Evolutionary conservation across 2,113 vertebrate species (phyloP).

Genomic region (Elaphurus davidianus): DNA sequence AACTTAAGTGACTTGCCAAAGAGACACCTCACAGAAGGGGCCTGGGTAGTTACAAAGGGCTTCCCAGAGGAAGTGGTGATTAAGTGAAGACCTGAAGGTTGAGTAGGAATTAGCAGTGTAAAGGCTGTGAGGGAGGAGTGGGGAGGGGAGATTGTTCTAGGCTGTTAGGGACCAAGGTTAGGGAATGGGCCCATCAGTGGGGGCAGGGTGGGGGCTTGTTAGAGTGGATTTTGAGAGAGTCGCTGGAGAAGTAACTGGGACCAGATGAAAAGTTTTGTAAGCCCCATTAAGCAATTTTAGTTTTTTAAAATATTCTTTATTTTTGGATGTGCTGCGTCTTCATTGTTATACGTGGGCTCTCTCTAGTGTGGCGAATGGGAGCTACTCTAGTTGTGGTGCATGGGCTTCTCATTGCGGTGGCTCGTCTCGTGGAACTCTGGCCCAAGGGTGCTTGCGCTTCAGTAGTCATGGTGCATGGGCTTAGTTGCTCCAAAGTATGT

Average conservation of each 20-base stretch:
- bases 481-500: neutral
- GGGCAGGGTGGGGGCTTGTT: neutral
- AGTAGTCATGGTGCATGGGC: neutral
- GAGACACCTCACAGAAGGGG: neutral
- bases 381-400: neutral
- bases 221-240: neutral
- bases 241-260: neutral
- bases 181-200: neutral
- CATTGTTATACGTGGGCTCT: neutral
- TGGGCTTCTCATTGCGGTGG: neutral
- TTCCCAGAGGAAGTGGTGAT: neutral
- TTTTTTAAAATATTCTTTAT: neutral
- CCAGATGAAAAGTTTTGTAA: neutral
- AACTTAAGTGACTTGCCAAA: neutral
- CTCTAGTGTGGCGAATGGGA: neutral
- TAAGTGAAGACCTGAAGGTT: neutral
- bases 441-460: neutral
- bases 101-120: neutral
- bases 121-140: neutral
- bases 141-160: neutral
- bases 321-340: neutral
- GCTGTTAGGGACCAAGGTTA: neutral
- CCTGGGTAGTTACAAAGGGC: neutral
- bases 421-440: neutral
- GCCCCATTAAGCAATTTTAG: neutral